Conservation (phyloP, 2,888 invertebrate species). For the Hyppa rectilinea region DNA sequence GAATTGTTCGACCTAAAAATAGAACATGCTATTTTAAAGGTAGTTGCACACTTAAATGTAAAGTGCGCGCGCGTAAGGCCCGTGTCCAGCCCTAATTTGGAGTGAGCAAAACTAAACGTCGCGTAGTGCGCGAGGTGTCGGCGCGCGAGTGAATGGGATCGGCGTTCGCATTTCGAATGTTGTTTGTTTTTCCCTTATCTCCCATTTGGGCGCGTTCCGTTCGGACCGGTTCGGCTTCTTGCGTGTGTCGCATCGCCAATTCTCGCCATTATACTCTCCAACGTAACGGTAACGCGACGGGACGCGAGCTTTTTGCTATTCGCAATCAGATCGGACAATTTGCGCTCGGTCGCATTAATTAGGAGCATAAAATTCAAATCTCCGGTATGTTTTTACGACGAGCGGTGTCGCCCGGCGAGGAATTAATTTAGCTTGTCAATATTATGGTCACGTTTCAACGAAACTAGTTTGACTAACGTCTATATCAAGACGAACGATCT, state of each 20-base stretch:
- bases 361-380: constrained; percentile 83
- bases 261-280: constrained; percentile 81
- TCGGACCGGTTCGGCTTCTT: constrained; percentile 82
- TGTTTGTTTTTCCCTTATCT: constrained; percentile 85
- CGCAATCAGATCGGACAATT: constrained; percentile 83
- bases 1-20: constrained; percentile 50
- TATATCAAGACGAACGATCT: constrained; percentile 84
- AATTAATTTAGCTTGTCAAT: constrained; percentile 86
- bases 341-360: constrained; percentile 83
- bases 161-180: constrained; percentile 79
- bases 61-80: constrained; percentile 30
- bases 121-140: constrained; percentile 75
- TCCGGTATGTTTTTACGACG: constrained; percentile 72
- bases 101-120: constrained; percentile 54
- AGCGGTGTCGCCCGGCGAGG: constrained; percentile 75
- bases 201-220: constrained; percentile 83
- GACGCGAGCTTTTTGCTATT: constrained; percentile 81
- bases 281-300: constrained; percentile 82
- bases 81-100: constrained; percentile 51
- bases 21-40: constrained; percentile 18
- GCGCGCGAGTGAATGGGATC: constrained; percentile 79
- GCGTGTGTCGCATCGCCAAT: constrained; percentile 83
- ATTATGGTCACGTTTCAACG: constrained; percentile 84
- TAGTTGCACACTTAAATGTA: constrained; percentile 21
- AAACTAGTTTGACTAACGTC: constrained; percentile 86